Conservation (phyloP, 2,113 vertebrate species). For the Catagonus wagneri region DNA sequence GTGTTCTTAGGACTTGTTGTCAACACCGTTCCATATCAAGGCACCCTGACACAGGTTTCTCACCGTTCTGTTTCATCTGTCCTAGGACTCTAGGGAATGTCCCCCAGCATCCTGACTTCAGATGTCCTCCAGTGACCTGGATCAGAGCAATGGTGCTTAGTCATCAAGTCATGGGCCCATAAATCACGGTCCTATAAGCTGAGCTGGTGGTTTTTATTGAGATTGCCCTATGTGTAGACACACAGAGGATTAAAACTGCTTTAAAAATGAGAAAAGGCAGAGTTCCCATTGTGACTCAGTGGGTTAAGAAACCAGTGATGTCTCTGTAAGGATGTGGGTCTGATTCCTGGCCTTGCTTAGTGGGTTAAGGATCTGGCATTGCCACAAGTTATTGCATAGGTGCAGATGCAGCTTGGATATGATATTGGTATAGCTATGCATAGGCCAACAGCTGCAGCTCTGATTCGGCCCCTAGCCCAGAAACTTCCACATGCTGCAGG, state of each 20-base stretch:
- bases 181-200: background rate
- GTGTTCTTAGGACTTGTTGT: background rate
- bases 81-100: background rate
- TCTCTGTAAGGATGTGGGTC: too few relatives aligned
- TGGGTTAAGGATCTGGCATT: too few relatives aligned
- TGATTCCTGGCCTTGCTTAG: too few relatives aligned
- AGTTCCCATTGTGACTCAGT: too few relatives aligned
- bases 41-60: background rate
- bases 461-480: too few relatives aligned
- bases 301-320: too few relatives aligned
- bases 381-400: too few relatives aligned
- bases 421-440: too few relatives aligned
- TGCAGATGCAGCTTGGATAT: too few relatives aligned
- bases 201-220: background rate
- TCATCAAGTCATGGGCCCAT: background rate
- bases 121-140: background rate
- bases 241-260: conserved; percentile 1
- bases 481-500: too few relatives aligned
- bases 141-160: background rate
- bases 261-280: background rate
- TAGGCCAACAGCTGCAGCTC: too few relatives aligned
- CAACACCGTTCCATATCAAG: background rate
- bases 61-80: background rate
- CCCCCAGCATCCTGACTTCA: background rate
- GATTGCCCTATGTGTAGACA: background rate